Conservation (phyloP, 2,113 vertebrate genomes). For the Madoqua kirkii region DNA sequence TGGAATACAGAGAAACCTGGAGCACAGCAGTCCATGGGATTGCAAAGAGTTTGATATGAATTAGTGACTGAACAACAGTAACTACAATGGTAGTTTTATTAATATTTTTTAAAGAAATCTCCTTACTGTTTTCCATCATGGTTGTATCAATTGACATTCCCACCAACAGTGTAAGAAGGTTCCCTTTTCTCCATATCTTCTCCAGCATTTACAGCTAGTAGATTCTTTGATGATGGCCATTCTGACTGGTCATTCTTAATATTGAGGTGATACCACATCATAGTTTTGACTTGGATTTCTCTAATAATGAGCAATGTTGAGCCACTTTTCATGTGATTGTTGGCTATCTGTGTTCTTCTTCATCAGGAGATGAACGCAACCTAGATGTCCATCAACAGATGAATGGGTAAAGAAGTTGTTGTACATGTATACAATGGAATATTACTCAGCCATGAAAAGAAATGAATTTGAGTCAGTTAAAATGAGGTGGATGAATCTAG, state of each 20-base stretch:
- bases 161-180: neutral
- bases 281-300: neutral
- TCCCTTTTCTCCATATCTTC: neutral
- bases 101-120: neutral
- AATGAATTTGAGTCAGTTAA: neutral
- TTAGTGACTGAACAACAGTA: neutral
- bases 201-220: neutral
- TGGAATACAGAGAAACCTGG: neutral
- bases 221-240: neutral
- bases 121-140: neutral
- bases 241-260: neutral
- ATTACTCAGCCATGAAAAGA: neutral
- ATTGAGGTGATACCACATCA: neutral
- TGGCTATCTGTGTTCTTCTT: neutral
- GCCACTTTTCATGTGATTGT: neutral
- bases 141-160: neutral
- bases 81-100: neutral
- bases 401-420: neutral
- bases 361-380: neutral
- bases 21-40: neutral
- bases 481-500: neutral
- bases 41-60: rapidly evolving
- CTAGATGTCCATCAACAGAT: neutral
- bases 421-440: neutral
- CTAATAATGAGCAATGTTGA: neutral